Evolutionary conservation across 2,113 vertebrate species (phyloP).

Genomic region (Ceyx margarethae): DNA sequence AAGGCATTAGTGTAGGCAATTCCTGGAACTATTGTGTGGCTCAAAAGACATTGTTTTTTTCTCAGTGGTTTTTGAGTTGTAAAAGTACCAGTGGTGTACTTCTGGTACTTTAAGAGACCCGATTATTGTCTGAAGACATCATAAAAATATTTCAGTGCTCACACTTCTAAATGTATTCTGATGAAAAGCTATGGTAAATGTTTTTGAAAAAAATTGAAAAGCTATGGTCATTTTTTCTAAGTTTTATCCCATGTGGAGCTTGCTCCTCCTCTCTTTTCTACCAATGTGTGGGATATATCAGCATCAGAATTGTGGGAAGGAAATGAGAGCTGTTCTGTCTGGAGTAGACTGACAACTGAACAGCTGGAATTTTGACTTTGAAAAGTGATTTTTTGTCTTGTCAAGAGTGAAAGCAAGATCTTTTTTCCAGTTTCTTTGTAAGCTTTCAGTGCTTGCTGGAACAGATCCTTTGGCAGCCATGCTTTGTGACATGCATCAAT

Average conservation of each 20-base stretch:
- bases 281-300: no score
- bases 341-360: background rate
- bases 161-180: background rate
- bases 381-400: background rate
- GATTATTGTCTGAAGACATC: background rate
- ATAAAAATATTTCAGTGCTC: background rate
- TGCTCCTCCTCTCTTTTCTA: background rate
- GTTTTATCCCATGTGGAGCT: background rate
- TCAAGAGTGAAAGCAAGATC: background rate
- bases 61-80: background rate
- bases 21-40: background rate
- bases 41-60: background rate
- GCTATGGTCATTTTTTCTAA: background rate
- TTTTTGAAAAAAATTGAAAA: background rate
- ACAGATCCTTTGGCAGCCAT: background rate
- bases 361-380: background rate
- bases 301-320: background rate
- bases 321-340: background rate
- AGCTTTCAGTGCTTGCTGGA: background rate
- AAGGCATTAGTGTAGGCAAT: background rate
- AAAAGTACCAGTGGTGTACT: background rate
- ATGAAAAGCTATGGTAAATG: rapidly evolving
- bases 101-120: background rate
- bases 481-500: background rate
- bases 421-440: background rate